These are phyloP conservation scores for Ischnura elegans DNA, from an alignment of 2,888 invertebrate genomes.

Conservation along the genomic window DNA sequence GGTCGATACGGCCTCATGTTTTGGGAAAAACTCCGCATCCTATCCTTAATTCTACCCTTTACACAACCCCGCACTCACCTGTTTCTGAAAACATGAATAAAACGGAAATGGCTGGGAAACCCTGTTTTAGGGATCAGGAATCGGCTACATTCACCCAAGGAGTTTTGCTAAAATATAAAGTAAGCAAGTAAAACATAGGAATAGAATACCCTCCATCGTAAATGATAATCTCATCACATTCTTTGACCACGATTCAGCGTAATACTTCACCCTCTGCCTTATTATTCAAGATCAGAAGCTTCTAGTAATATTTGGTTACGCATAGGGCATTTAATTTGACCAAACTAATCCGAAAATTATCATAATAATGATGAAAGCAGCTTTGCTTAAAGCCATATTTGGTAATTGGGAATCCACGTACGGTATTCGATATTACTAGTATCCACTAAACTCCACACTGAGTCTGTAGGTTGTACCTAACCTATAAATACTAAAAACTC, in stretches of 20 bases:
- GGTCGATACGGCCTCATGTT: not conserved
- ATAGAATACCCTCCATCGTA: not conserved
- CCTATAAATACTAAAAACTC: too few relatives aligned
- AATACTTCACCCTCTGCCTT: not conserved
- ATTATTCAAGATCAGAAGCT: not conserved
- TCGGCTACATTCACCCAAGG: not conserved
- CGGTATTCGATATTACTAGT: too few relatives aligned
- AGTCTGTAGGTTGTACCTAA: too few relatives aligned
- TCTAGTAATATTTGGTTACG: too few relatives aligned
- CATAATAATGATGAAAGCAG: too few relatives aligned
- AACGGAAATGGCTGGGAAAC: not conserved
- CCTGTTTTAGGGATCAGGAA: not conserved
- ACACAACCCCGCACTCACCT: not conserved
- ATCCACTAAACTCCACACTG: too few relatives aligned
- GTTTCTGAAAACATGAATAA: not conserved
- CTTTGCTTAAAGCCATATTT: too few relatives aligned
- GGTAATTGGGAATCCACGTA: too few relatives aligned
- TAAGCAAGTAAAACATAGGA: not conserved
- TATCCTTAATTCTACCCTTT: not conserved
- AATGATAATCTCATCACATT: not conserved
- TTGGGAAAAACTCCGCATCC: not conserved
- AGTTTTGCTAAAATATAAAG: too few relatives aligned
- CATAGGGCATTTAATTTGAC: too few relatives aligned
- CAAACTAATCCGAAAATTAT: too few relatives aligned
- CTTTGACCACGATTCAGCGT: not conserved